These are phyloP conservation scores for Melitaea cinxia DNA, from an alignment of 1,140 invertebrate genomes.

Conservation along the genomic window DNA sequence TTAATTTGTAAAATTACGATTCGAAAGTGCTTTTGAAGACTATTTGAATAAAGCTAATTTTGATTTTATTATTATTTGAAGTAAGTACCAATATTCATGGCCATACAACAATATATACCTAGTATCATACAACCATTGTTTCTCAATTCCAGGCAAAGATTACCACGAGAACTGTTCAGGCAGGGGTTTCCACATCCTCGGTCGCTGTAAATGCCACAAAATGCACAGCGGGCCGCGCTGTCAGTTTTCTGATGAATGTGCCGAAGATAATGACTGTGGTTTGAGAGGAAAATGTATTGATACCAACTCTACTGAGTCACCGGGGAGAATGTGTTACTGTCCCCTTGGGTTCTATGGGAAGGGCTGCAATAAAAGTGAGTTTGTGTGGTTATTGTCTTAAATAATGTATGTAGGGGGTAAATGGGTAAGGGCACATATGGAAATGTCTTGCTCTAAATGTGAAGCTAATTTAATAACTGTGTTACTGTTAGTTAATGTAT, in stretches of 20 bases:
- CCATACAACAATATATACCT: not conserved
- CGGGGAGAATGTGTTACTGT: constrained; percentile 94
- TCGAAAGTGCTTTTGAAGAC: too few species aligned
- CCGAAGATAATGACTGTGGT: constrained; percentile 91
- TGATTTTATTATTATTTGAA: too few species aligned
- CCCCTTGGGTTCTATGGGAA: constrained; percentile 92
- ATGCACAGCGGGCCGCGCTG: constrained; percentile 91
- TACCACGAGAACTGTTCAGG: constrained; percentile 92
- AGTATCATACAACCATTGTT: not conserved
- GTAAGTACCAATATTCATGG: too few species aligned
- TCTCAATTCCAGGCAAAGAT: constrained; percentile 81
- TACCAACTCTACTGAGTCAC: constrained; percentile 89
- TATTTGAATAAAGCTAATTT: too few species aligned
- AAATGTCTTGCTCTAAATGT: too few species aligned
- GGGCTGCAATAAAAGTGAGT: constrained; percentile 89
- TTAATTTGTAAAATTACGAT: too few species aligned
- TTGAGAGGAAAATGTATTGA: constrained; percentile 92
- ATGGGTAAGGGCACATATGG: too few species aligned
- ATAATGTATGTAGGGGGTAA: too few species aligned
- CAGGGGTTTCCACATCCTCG: constrained; percentile 89
- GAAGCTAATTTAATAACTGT: too few species aligned
- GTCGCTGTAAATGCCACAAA: constrained; percentile 91
- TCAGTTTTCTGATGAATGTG: constrained; percentile 93
- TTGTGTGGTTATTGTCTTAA: not conserved
- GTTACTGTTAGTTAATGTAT: too few species aligned